Evolutionary conservation across 2,888 invertebrate species (phyloP), one percentile per base, ranked within the genome.

Genomic region (Plagiodera versicolora): DNA sequence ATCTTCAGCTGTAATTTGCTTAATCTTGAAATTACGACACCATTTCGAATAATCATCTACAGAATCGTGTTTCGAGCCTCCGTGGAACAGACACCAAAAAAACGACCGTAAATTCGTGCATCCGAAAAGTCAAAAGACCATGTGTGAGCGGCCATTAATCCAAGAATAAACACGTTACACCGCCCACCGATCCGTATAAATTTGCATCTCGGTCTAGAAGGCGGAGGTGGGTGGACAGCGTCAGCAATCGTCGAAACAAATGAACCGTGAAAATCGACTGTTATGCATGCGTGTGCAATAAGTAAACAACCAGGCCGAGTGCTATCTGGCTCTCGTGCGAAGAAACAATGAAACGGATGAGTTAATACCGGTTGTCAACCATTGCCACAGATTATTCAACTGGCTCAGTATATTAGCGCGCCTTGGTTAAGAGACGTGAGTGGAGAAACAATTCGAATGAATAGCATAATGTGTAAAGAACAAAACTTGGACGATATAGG

Each of bases 151-250:
- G 48, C 56, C 60, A 60, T 69, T 66, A 67, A 67, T 67, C 69
- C 64, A 61, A 67, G 68, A 70, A 70, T 70, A 70, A 64, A 66
- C 67, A 61, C 65, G 67, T 63, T 61, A 56, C 56, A 51, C 66
- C 70, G 66, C 70, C 70, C 61, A 70, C 69, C 48, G 54, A 60
- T 65, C 65, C 63, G 67, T 69, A 68, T 68, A 68, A 70, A 69
- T 70, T 67, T 68, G 69, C 70, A 65, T 68, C 60, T 65, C 64
- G 56, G 58, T 65, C 60, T 63, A 45, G 54, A 64, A 65, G 66
- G 65, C 61, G 66, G 56, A 49, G 59, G 67, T 67, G 61, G 70
- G 69, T 64, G 67, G 58, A 52, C 28, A 54, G 56, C 61, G 64
- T 47, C 61, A 54, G 66, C 68, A 67, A 65, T 67, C 65, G 63